phyloP scores from a whole-genome alignment of 2,797 vertebrate species.

The Rallus crepitans region DNA sequence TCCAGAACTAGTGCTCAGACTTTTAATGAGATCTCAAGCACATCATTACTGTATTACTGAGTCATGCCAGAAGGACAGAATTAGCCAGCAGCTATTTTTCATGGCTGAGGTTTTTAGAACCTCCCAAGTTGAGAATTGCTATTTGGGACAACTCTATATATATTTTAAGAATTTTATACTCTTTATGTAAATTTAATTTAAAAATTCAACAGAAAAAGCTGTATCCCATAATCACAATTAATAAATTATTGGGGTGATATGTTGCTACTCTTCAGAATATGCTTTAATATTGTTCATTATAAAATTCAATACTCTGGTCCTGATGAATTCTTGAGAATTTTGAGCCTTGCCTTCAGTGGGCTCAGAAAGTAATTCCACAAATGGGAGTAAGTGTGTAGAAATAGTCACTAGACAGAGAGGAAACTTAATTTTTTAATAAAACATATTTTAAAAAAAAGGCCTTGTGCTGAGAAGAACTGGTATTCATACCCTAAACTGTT shows the following conservation, averaged over 20 bases:
- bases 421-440: background rate
- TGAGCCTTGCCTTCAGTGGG: background rate
- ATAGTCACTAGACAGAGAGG: background rate
- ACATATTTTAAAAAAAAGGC: background rate
- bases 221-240: background rate
- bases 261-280: background rate
- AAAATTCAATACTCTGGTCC: background rate
- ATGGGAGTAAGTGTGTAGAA: background rate
- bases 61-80: background rate
- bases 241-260: background rate
- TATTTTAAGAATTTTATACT: background rate
- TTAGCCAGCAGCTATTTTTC: conserved; percentile 15
- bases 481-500: background rate
- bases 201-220: background rate
- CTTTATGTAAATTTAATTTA: background rate
- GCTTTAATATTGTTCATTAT: background rate
- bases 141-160: background rate
- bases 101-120: background rate
- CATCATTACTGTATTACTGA: background rate
- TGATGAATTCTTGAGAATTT: background rate
- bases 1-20: background rate
- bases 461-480: background rate
- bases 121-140: background rate
- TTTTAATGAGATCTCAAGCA: background rate
- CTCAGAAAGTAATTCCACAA: background rate